Evolutionary conservation across 2,888 invertebrate genomes (phyloP), one percentile per base, ranked within the genome.

Genomic region (Chironomus tentans): DNA sequence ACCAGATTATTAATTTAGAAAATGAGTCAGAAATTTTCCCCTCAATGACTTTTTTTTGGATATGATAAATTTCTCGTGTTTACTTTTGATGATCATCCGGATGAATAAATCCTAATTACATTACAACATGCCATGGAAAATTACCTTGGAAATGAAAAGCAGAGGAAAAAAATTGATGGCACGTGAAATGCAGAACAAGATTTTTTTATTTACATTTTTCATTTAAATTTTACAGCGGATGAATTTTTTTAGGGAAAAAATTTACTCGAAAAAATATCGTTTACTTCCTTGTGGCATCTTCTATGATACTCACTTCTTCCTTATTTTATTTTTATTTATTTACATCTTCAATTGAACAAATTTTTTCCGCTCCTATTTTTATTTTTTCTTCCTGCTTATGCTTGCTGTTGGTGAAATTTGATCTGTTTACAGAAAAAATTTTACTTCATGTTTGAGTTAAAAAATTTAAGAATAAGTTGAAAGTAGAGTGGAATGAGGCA

Each of bases 371-470:
- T 62, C 24, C 22, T 24, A 10, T 65, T 21, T 24, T 24, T 4
- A 4, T 65, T 18, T 65, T 65, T 24, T 4, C 24, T 65, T 62
- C 10, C 7, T 62, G 12, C 15, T 65, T 46, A 7, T 38, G 38
- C 38, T 38, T 38, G 38, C 7, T 38, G 38, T 38, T 38, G 47
- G 10, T 68, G 74, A 68, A 74, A 74, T 74, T 47, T 38, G 74
- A 74, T 74, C 74, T 74, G 74, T 74, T 74, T 65, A 74, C 74
- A 74, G 15, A 74, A 65, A 72, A 46, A 38, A 46, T 74, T 38
- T 73, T 73, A 50, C 71, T 70, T 50, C 24, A 28, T 18, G 18
- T 22, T 38, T 38, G 10, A 38, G 28, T 28, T 46, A 15, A n/a
- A 13, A 18, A 56, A 18, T 56, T 5, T 56, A 7, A 6, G 21